Conservation (phyloP, 2,797 vertebrate species). For the Phrynocephalus vlangalii region DNA sequence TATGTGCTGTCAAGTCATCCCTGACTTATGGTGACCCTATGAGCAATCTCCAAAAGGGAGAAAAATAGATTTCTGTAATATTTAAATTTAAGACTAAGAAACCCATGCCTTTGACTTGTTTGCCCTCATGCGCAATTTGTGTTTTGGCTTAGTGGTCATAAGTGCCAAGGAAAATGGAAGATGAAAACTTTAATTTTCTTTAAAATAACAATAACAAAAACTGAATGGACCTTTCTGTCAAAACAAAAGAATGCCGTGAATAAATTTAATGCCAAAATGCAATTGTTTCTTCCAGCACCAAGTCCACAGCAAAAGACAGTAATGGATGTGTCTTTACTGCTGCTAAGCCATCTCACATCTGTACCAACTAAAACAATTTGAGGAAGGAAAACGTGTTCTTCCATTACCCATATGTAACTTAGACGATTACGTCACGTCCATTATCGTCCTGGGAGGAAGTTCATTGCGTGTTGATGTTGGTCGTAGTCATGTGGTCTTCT, state of each 20-base stretch:
- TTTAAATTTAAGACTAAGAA: neutral
- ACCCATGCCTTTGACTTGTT: neutral
- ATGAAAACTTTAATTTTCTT: too few relatives aligned
- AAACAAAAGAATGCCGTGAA: neutral
- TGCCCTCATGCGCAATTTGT: too few relatives aligned
- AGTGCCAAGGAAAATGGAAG: too few relatives aligned
- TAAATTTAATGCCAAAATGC: neutral
- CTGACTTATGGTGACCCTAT: too few relatives aligned
- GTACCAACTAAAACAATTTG: neutral
- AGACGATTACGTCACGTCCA: too few relatives aligned
- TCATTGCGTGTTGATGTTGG: too few relatives aligned
- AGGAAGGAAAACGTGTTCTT: neutral
- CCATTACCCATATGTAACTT: neutral
- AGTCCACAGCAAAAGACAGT: neutral
- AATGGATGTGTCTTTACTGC: neutral
- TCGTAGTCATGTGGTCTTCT: too few relatives aligned
- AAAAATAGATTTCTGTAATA: neutral
- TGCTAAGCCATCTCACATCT: neutral
- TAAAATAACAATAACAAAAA: too few relatives aligned
- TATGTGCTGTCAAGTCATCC: too few relatives aligned
- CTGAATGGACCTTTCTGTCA: neutral
- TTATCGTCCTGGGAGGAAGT: too few relatives aligned
- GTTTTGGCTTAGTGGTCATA: neutral
- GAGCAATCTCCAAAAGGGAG: too few relatives aligned
- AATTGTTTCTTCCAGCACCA: neutral